phyloP scores from a whole-genome alignment of 2,113 vertebrate species.

The Verasper variegatus region DNA sequence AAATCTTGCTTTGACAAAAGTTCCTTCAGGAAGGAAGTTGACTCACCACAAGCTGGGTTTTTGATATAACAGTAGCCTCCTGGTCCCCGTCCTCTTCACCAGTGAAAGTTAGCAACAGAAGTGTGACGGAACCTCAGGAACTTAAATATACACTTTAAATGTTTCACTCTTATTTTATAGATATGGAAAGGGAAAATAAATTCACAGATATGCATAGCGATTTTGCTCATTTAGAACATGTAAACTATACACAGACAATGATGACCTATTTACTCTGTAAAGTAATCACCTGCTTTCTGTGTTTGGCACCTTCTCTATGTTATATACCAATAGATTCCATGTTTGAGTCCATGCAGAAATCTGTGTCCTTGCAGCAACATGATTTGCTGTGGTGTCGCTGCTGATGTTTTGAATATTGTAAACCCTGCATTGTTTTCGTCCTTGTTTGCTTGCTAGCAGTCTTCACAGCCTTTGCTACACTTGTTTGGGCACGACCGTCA shows the following conservation, averaged over 20 bases:
- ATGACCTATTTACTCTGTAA: not conserved
- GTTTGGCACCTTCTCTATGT: conserved; percentile 4
- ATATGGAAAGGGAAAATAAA: not conserved
- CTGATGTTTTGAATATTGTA: not conserved
- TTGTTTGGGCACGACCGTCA: not conserved
- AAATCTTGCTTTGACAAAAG: conserved; percentile 3
- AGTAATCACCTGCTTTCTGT: not conserved
- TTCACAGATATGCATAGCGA: too few species aligned
- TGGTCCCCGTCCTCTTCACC: not conserved
- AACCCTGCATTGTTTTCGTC: not conserved
- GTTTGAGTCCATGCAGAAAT: not conserved
- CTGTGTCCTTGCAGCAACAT: not conserved
- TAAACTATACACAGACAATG: not conserved
- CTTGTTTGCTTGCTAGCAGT: not conserved
- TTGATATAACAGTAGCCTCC: not conserved
- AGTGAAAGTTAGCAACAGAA: not conserved
- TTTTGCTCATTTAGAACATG: not conserved
- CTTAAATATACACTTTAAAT: conserved; percentile 16
- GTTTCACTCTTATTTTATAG: not conserved
- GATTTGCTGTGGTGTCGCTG: conserved; percentile 6
- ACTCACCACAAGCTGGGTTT: conserved; percentile 6
- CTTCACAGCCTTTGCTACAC: not conserved
- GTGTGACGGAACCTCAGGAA: conserved; percentile 4
- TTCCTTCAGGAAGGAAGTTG: conserved; percentile 69
- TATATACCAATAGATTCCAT: not conserved